A percentile compares a stretch with the other conserved stretches of the same genome.
These are phyloP conservation scores for Autographa pulchrina DNA, from an alignment of 2,888 invertebrate species.

Conservation along the genomic window DNA sequence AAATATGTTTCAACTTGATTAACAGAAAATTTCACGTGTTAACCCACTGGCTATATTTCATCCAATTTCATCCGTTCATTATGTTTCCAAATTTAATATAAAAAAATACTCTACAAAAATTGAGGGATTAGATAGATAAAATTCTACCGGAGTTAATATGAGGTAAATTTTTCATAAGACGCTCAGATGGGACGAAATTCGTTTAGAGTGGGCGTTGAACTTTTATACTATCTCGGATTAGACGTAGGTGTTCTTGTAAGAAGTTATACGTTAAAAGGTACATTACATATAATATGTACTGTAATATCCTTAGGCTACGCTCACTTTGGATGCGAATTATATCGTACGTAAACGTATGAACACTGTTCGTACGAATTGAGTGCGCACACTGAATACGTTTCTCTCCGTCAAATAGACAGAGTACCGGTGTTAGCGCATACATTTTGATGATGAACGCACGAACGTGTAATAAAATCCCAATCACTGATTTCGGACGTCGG, in stretches of 20 bases:
- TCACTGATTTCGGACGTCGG: too few species aligned
- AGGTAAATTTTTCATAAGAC: constrained; percentile 37
- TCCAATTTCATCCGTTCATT: not conserved
- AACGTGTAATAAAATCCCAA: too few species aligned
- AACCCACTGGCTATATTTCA: not conserved
- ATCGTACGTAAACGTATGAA: too few species aligned
- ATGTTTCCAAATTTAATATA: constrained; percentile 8
- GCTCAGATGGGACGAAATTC: constrained; percentile 29
- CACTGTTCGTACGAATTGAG: too few species aligned
- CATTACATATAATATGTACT: too few species aligned
- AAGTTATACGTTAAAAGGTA: not conserved
- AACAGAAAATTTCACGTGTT: not conserved
- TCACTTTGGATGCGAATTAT: too few species aligned
- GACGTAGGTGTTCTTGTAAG: constrained; percentile 3
- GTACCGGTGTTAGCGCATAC: too few species aligned
- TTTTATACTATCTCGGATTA: constrained; percentile 20
- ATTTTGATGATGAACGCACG: too few species aligned
- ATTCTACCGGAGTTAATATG: constrained; percentile 20
- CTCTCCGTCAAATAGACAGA: too few species aligned
- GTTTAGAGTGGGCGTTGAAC: constrained; percentile 23
- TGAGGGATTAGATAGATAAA: constrained; percentile 24
- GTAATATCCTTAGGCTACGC: too few species aligned
- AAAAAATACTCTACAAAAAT: constrained; percentile 7
- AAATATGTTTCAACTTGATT: constrained; percentile 1
- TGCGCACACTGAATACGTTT: too few species aligned